Conservation (phyloP, 2,888 invertebrate species). For the Cryptophagus acutangulus region DNA sequence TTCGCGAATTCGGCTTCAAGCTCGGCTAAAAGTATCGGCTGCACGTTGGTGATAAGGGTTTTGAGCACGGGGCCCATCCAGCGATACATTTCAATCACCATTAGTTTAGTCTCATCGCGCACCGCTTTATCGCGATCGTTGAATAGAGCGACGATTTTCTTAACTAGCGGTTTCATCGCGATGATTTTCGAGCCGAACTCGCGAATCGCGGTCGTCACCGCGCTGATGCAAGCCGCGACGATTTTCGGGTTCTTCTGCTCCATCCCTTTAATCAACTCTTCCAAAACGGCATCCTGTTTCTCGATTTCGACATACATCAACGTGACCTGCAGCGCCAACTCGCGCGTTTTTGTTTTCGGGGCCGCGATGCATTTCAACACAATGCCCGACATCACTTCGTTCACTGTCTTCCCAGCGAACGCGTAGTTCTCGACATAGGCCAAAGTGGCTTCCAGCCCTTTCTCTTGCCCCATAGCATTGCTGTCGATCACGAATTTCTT, state of each 20-base stretch:
- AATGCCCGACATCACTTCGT: conserved; percentile 73
- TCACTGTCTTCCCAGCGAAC: conserved; percentile 79
- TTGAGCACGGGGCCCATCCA: conserved; percentile 52
- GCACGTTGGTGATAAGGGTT: conserved; percentile 77
- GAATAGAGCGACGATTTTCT: conserved; percentile 76
- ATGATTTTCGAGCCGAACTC: conserved; percentile 93
- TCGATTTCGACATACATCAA: conserved; percentile 96
- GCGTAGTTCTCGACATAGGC: conserved; percentile 89
- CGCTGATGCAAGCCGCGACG: conserved; percentile 75
- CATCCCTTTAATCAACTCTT: conserved; percentile 89
- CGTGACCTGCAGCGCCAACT: conserved; percentile 81
- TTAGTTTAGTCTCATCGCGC: conserved; percentile 83
- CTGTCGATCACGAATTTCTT: conserved; percentile 93
- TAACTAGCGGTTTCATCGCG: conserved; percentile 80
- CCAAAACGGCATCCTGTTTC: conserved; percentile 83
- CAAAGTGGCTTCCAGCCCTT: conserved; percentile 86
- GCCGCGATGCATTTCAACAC: conserved; percentile 91
- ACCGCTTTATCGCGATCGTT: conserved; percentile 90
- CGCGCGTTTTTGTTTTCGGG: conserved; percentile 85
- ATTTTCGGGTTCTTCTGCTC: conserved; percentile 96
- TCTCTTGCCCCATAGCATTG: conserved; percentile 94
- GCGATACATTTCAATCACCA: conserved; percentile 90
- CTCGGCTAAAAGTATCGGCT: conserved; percentile 86
- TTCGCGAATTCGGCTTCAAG: conserved; percentile 84
- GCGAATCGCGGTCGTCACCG: conserved; percentile 70